Conservation (phyloP, 2,888 invertebrate species). For the Drepanosiphum platanoidis region DNA sequence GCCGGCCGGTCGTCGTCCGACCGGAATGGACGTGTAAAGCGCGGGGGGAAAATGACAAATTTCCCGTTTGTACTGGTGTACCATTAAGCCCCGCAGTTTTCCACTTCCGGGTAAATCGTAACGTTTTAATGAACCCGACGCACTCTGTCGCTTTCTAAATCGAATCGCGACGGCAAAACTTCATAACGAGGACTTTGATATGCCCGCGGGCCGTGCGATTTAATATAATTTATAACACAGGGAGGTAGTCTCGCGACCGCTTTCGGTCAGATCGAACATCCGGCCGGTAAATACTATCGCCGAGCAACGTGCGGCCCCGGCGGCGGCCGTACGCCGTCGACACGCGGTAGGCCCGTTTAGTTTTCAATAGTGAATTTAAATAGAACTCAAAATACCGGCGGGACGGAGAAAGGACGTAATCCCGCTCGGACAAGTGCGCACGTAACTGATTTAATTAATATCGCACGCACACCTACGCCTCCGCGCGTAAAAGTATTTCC, state of each 20-base stretch:
- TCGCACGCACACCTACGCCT: background rate
- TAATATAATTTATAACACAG: too few relatives aligned
- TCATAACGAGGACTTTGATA: too few relatives aligned
- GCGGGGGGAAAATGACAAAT: too few relatives aligned
- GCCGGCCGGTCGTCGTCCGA: too few relatives aligned
- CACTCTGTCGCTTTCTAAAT: too few relatives aligned
- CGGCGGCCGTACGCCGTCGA: background rate
- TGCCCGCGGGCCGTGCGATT: background rate
- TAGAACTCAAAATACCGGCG: background rate
- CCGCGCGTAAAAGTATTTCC: too few relatives aligned
- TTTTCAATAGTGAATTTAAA: background rate
- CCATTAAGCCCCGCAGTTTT: too few relatives aligned
- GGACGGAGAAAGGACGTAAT: background rate
- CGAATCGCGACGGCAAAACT: too few relatives aligned
- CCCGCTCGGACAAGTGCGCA: background rate
- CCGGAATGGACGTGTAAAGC: too few relatives aligned
- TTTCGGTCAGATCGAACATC: background rate
- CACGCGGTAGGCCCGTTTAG: background rate
- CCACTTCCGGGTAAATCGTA: background rate
- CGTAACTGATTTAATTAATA: background rate
- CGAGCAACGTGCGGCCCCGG: background rate
- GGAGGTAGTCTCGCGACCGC: background rate
- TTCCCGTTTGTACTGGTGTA: too few relatives aligned
- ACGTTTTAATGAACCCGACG: background rate
- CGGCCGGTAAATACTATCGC: background rate